phyloP scores from a whole-genome alignment of 2,113 vertebrate species.

The Cettia cetti region DNA sequence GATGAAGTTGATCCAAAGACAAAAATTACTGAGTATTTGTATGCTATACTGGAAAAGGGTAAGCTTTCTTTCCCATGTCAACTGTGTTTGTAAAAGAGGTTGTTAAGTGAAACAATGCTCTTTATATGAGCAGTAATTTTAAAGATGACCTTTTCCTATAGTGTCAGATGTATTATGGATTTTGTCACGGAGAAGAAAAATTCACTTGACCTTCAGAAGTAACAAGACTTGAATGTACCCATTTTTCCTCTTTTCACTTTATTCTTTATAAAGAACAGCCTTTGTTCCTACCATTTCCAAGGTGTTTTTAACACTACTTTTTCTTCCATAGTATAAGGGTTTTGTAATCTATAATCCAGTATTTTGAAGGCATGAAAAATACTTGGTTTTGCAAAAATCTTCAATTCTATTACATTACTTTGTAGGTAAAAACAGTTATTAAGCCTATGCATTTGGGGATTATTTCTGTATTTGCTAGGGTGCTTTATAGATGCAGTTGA shows the following conservation, averaged over 20 bases:
- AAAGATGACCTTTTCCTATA: not conserved
- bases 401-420: not conserved
- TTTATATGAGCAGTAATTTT: not conserved
- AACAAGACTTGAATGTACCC: not conserved
- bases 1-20: not conserved
- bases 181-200: not conserved
- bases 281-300: not conserved
- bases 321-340: not conserved
- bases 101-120: not conserved
- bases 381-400: not conserved
- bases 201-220: conserved; percentile 16
- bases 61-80: not conserved
- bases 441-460: not conserved
- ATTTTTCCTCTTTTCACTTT: not conserved
- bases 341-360: not conserved
- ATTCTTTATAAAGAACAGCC: not conserved
- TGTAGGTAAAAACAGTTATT: not conserved
- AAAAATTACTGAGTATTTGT: not conserved
- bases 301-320: not conserved
- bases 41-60: not conserved
- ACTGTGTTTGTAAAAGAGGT: not conserved
- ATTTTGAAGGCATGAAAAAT: not conserved
- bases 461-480: not conserved
- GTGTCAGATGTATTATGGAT: not conserved
- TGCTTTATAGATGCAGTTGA: not conserved